phyloP scores from a whole-genome alignment of 2,797 vertebrate genomes.

The Eospalax fontanierii region DNA sequence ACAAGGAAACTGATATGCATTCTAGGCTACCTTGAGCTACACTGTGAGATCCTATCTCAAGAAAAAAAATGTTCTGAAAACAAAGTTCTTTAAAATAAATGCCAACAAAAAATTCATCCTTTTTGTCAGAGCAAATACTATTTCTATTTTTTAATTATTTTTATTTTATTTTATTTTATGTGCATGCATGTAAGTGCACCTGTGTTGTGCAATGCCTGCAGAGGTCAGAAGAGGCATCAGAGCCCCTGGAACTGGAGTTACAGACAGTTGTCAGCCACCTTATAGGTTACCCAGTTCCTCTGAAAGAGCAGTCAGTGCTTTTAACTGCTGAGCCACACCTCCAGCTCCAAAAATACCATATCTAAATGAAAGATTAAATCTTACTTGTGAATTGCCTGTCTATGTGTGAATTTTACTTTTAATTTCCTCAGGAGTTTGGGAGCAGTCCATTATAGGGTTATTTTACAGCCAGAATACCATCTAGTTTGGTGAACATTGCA shows the following conservation, averaged over 20 bases:
- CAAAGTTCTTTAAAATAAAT: background rate
- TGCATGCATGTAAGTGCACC: too few species aligned
- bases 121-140: too few species aligned
- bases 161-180: too few species aligned
- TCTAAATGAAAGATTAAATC: constrained; percentile 9
- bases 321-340: too few species aligned
- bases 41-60: background rate
- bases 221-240: too few species aligned
- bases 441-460: background rate
- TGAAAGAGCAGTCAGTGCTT: too few species aligned
- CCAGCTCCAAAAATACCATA: too few species aligned
- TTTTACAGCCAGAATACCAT: background rate
- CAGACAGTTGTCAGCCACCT: too few species aligned
- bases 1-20: background rate
- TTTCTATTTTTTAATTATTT: too few species aligned
- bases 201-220: too few species aligned
- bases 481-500: background rate
- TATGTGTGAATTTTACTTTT: background rate
- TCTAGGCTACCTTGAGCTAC: background rate
- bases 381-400: background rate
- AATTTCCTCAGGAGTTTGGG: background rate
- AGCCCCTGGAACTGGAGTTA: too few species aligned
- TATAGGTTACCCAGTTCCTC: too few species aligned
- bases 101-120: background rate
- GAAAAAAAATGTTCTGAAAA: background rate